A percentile compares a stretch with the other conserved stretches of the same genome.
These are phyloP conservation scores for Ditula angustiorana DNA, from an alignment of 2,888 invertebrate genomes.

Conservation along the genomic window DNA sequence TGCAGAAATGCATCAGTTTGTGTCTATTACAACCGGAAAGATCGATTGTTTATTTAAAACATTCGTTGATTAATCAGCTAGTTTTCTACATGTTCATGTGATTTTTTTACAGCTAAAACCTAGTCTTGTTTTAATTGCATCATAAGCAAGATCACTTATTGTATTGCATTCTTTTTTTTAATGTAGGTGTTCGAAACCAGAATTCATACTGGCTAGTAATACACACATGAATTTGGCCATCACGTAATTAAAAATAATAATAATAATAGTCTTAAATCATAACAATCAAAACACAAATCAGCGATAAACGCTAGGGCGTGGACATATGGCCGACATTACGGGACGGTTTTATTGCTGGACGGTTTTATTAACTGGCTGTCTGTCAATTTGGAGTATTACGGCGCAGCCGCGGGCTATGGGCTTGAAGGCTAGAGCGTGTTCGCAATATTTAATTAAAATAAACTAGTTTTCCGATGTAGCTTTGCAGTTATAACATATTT, in stretches of 20 bases:
- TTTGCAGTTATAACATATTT: no score
- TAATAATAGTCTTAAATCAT: slow-evolving; percentile 31
- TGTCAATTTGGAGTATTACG: slow-evolving; percentile 80
- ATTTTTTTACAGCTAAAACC: no score
- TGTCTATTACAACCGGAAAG: no score
- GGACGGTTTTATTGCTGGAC: slow-evolving; percentile 70
- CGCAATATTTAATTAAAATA: slow-evolving; percentile 1
- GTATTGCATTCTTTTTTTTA: no score
- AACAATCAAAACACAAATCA: slow-evolving; percentile 24
- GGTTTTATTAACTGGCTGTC: slow-evolving; percentile 82
- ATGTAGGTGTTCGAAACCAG: no score
- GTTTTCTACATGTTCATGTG: no score
- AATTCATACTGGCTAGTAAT: slow-evolving; percentile 1
- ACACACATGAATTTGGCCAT: not conserved
- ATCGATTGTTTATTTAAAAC: no score
- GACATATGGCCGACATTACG: slow-evolving; percentile 79
- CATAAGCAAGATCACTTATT: no score
- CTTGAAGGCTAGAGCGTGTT: slow-evolving; percentile 58
- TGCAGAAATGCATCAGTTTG: no score
- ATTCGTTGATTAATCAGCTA: no score
- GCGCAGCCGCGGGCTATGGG: slow-evolving; percentile 58
- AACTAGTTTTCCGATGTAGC: not conserved
- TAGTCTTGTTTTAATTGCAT: no score
- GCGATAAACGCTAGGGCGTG: slow-evolving; percentile 59
- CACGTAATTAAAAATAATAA: slow-evolving; percentile 36